Percentiles rank a stretch among this genome's conserved stretches.
Conservation (phyloP, 2,888 invertebrate species). For the Yponomeuta sedellus region DNA sequence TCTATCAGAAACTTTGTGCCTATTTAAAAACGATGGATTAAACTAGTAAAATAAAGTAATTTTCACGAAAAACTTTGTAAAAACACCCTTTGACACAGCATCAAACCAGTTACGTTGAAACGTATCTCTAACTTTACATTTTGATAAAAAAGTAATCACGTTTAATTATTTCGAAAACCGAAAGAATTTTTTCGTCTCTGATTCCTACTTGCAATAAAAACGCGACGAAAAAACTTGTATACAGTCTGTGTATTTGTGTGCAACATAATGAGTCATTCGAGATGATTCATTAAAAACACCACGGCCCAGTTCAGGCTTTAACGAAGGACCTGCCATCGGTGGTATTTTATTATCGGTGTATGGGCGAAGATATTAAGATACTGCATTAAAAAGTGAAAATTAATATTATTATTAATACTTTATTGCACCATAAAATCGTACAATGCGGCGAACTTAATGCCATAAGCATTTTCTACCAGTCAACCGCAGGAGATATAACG, state of each 20-base stretch:
- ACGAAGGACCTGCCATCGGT: conserved; percentile 33
- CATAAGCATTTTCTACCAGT: too few species aligned
- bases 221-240: not conserved
- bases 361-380: too few species aligned
- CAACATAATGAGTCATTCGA: conserved; percentile 37
- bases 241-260: not conserved
- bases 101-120: not conserved
- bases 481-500: too few species aligned
- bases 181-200: not conserved
- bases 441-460: too few species aligned
- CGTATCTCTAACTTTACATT: not conserved
- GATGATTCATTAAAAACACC: conserved; percentile 60
- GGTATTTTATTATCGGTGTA: not conserved
- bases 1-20: too few species aligned
- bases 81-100: not conserved
- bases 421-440: too few species aligned
- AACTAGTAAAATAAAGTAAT: too few species aligned
- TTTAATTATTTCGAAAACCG: too few species aligned
- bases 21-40: too few species aligned
- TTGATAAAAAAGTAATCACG: not conserved
- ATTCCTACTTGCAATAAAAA: not conserved
- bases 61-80: not conserved
- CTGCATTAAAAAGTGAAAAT: too few species aligned
- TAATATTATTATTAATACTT: too few species aligned
- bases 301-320: conserved; percentile 47